A percentile compares a stretch with the other conserved stretches of the same genome.
Evolutionary conservation across 2,113 vertebrate species (phyloP).

Genomic region (Mormyrus iriodes): DNA sequence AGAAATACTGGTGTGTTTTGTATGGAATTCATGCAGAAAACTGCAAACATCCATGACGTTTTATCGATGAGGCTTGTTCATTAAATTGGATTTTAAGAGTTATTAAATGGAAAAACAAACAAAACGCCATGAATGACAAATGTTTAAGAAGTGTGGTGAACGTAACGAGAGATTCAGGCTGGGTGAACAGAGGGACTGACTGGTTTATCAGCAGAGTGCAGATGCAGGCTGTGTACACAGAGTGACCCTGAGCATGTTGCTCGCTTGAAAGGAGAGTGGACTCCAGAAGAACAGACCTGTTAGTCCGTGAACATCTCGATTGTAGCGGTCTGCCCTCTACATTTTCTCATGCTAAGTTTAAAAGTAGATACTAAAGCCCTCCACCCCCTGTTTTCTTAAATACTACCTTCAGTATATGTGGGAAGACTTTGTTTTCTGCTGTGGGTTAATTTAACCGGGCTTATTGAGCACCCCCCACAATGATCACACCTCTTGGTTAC

Average conservation of each 20-base stretch:
- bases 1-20: background rate
- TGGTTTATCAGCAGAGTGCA: background rate
- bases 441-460: background rate
- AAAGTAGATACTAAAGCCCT: background rate
- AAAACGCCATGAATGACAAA: background rate
- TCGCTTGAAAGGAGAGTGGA: background rate
- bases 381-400: background rate
- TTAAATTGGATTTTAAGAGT: background rate
- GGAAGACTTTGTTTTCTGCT: background rate
- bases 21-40: background rate
- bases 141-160: background rate
- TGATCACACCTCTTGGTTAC: background rate
- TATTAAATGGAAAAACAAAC: background rate
- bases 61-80: background rate
- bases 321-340: background rate
- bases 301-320: background rate
- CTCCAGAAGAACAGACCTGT: background rate
- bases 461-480: background rate
- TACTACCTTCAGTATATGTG: background rate
- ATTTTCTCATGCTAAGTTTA: background rate
- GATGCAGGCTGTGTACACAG: background rate
- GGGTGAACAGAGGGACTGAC: background rate
- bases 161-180: background rate
- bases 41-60: background rate
- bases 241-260: background rate